Evolutionary conservation across 2,113 vertebrate genomes (phyloP).

Genomic region (Rousettus leschenaultii): DNA sequence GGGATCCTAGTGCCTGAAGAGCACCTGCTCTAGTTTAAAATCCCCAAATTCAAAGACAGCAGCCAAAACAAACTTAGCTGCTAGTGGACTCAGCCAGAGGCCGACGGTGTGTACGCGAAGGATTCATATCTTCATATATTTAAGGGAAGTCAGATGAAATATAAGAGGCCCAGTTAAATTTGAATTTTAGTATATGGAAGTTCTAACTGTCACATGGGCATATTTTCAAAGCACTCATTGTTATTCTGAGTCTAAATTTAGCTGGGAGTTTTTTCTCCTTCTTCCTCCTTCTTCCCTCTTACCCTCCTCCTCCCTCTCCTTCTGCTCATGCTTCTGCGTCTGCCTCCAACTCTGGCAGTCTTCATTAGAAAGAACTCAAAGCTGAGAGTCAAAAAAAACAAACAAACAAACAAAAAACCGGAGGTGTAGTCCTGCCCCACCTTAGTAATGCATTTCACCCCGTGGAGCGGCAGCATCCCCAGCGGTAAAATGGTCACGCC

Average conservation of each 20-base stretch:
- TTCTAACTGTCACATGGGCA: not conserved
- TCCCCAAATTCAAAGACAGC: not conserved
- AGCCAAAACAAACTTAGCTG: not conserved
- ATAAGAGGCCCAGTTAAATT: not conserved
- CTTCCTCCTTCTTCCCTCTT: too few species aligned
- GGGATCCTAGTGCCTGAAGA: not conserved
- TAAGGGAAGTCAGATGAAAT: not conserved
- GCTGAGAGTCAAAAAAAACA: not conserved
- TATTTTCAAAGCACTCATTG: not conserved
- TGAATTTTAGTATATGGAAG: not conserved
- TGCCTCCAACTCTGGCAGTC: not conserved
- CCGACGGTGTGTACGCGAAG: not conserved
- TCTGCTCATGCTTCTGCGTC: not conserved
- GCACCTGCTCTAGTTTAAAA: not conserved
- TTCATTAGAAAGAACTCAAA: not conserved
- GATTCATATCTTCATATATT: not conserved
- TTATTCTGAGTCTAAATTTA: not conserved
- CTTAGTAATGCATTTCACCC: not conserved
- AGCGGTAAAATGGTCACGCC: not conserved
- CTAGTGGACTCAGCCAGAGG: not conserved
- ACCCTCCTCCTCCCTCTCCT: too few species aligned
- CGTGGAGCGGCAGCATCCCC: not conserved
- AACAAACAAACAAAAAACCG: too few species aligned
- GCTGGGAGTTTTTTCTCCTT: too few species aligned
- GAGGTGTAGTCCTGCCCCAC: too few species aligned